These are phyloP conservation scores for Bambusicola thoracicus DNA, from an alignment of 2,113 vertebrate species.

Conservation along the genomic window DNA sequence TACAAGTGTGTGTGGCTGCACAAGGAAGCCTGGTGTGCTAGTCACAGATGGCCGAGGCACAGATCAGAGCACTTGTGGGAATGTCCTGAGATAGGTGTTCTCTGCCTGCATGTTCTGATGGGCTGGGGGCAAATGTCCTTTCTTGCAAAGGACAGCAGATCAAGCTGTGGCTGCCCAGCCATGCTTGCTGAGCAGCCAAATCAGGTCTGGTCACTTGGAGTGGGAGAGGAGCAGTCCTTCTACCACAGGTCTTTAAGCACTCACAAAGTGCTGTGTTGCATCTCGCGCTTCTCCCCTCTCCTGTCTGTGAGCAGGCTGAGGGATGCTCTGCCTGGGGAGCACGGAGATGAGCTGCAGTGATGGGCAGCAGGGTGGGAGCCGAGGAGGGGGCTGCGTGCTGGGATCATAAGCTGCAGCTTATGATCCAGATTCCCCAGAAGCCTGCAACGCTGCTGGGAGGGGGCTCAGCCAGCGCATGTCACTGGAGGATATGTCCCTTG, in stretches of 20 bases:
- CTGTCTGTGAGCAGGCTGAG: not conserved
- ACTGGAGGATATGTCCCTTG: not conserved
- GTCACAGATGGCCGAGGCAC: not conserved
- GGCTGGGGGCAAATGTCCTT: not conserved
- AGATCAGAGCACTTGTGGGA: rapidly evolving
- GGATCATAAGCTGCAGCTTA: conserved; percentile 21
- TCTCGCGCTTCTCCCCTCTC: not conserved
- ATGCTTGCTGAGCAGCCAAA: not conserved
- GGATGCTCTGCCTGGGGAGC: not conserved
- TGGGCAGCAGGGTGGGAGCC: not conserved
- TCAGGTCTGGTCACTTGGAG: not conserved
- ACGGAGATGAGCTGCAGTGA: not conserved
- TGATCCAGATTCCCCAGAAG: not conserved
- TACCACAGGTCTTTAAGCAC: not conserved
- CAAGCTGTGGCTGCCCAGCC: not conserved
- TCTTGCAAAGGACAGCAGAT: not conserved
- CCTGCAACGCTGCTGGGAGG: not conserved
- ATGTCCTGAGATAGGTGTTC: not conserved
- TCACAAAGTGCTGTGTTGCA: rapidly evolving
- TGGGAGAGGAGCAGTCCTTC: not conserved
- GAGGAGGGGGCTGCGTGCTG: not conserved
- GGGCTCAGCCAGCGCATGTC: not conserved
- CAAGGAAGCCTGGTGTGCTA: rapidly evolving
- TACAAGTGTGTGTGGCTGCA: rapidly evolving
- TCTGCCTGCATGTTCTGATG: not conserved